Evolutionary conservation across 2,797 vertebrate genomes (phyloP).

Genomic region (Peromyscus nudipes): DNA sequence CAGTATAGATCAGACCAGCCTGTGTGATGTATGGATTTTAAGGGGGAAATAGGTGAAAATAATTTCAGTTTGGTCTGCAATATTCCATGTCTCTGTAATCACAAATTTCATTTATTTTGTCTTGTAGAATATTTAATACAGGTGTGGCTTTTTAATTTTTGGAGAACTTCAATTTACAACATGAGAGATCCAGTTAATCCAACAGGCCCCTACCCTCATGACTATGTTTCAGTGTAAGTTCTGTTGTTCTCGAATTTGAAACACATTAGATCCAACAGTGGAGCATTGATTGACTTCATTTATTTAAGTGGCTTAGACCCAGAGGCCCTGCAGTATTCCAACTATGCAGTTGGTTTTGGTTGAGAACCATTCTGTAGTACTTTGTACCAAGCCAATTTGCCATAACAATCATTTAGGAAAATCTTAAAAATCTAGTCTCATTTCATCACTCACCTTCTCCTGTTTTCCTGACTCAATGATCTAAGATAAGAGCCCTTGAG

Average conservation of each 20-base stretch:
- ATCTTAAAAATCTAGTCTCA: neutral
- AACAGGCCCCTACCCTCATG: accelerated
- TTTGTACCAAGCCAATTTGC: neutral
- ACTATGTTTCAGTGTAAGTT: neutral
- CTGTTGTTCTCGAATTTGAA: neutral
- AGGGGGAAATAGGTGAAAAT: neutral
- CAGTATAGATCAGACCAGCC: neutral
- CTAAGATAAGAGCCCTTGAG: neutral
- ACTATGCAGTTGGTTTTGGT: neutral
- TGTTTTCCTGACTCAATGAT: neutral
- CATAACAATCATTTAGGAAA: neutral
- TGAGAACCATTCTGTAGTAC: neutral
- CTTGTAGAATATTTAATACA: neutral
- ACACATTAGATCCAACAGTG: neutral
- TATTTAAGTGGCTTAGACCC: neutral
- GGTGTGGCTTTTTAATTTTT: neutral
- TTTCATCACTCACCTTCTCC: neutral
- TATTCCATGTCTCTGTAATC: neutral
- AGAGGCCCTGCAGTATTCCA: neutral
- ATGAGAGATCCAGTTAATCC: neutral
- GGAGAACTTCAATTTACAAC: neutral
- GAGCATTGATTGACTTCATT: neutral
- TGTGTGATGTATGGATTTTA: neutral
- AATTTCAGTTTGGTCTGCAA: neutral
- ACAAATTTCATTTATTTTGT: neutral